Conservation (phyloP, 1,140 invertebrate genomes). For the Megalonaias nervosa region DNA sequence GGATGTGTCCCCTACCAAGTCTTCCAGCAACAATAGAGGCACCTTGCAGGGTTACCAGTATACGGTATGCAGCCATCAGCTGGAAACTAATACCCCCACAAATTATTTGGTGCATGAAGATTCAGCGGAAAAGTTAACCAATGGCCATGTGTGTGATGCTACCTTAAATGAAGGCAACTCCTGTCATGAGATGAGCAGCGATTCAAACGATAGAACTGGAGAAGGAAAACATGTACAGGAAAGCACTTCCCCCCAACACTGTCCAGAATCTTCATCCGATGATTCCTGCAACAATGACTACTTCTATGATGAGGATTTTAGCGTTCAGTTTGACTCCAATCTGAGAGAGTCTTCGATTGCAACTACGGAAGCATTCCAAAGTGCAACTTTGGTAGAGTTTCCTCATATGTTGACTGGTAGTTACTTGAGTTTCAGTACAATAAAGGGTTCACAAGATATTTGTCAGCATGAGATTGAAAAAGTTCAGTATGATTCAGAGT, state of each 20-base stretch:
- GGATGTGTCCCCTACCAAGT: slow-evolving; percentile 47
- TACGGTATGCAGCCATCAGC: too few relatives aligned
- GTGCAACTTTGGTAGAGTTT: slow-evolving; percentile 42
- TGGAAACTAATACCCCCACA: too few relatives aligned
- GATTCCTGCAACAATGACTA: slow-evolving; percentile 57
- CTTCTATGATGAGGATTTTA: slow-evolving; percentile 68
- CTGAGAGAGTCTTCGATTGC: slow-evolving; percentile 49
- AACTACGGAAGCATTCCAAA: slow-evolving; percentile 27
- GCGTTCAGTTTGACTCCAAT: slow-evolving; percentile 65
- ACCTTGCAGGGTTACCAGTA: too few relatives aligned
- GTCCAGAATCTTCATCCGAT: not conserved
- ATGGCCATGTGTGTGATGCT: too few relatives aligned
- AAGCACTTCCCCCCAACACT: too few relatives aligned
- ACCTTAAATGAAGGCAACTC: too few relatives aligned
- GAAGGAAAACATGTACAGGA: too few relatives aligned
- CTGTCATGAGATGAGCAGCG: too few relatives aligned
- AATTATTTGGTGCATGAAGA: too few relatives aligned
- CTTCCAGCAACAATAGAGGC: slow-evolving; percentile 18
- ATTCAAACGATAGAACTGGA: too few relatives aligned
- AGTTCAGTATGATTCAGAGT: slow-evolving; percentile 57
- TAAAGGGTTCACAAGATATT: slow-evolving; percentile 40
- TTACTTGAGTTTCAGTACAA: slow-evolving; percentile 55
- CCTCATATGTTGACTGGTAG: slow-evolving; percentile 61
- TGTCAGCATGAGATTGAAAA: not conserved
- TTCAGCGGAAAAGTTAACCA: too few relatives aligned